Percentiles rank a stretch among this genome's conserved stretches.
Evolutionary conservation across 1,140 invertebrate genomes (phyloP).

Genomic region (Aphaenogaster rudis): DNA sequence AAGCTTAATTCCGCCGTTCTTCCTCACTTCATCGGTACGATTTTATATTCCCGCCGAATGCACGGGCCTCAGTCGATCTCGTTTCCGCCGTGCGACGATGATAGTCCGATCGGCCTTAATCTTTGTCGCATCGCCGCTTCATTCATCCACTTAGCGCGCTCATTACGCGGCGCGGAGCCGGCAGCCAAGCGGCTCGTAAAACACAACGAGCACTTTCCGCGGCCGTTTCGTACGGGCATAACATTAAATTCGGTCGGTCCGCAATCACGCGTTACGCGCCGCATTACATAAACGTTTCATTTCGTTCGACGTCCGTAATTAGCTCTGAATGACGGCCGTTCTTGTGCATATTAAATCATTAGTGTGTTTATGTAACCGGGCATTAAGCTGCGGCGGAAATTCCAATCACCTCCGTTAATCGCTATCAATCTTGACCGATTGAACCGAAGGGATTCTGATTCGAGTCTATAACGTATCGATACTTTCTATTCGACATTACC

Average conservation of each 20-base stretch:
- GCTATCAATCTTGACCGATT: slow-evolving; percentile 26
- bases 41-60: slow-evolving; percentile 31
- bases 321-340: slow-evolving; percentile 44
- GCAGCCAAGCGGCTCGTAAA: slow-evolving; percentile 60
- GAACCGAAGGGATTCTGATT: slow-evolving; percentile 18
- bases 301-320: slow-evolving; percentile 55
- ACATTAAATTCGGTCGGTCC: slow-evolving; percentile 65
- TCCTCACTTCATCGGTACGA: neutral
- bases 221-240: slow-evolving; percentile 37
- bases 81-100: slow-evolving; percentile 30
- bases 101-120: slow-evolving; percentile 39
- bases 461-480: slow-evolving; percentile 4
- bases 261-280: slow-evolving; percentile 54
- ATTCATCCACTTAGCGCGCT: slow-evolving; percentile 55
- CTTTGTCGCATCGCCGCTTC: slow-evolving; percentile 29
- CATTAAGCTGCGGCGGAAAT: slow-evolving; percentile 53
- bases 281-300: slow-evolving; percentile 61
- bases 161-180: slow-evolving; percentile 40
- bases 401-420: slow-evolving; percentile 32
- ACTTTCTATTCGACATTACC: slow-evolving; percentile 25
- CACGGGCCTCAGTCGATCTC: slow-evolving; percentile 12
- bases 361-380: slow-evolving; percentile 53
- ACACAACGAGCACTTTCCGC: slow-evolving; percentile 22
- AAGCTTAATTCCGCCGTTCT: slow-evolving; percentile 7
- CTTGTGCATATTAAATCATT: slow-evolving; percentile 64